Conservation (phyloP, 2,888 invertebrate species). For the Acleris emargana region DNA sequence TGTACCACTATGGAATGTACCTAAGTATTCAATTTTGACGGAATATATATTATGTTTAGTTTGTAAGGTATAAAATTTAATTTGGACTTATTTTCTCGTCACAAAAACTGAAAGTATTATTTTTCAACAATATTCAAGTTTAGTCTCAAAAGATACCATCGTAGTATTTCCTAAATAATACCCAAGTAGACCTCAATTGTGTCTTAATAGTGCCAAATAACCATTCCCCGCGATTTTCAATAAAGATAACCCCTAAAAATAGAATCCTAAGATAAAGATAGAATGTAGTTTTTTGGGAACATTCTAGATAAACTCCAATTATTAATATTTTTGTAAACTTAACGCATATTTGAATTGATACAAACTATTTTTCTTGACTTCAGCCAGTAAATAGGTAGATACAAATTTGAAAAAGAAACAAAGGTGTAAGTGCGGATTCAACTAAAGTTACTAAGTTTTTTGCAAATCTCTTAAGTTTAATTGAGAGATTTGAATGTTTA, state of each 20-base stretch:
- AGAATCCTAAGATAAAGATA: neutral
- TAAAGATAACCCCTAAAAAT: neutral
- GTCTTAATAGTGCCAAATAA: constrained; percentile 71
- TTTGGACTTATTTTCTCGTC: constrained; percentile 5
- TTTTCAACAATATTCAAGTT: neutral
- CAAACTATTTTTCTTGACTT: constrained; percentile 1
- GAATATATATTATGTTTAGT: too few species aligned
- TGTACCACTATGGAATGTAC: constrained; percentile 8
- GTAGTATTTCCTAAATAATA: constrained; percentile 11
- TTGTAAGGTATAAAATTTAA: constrained; percentile 2
- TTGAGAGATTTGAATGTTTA: too few species aligned
- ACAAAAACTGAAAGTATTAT: constrained; percentile 7
- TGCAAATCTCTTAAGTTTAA: neutral
- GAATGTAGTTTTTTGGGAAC: neutral
- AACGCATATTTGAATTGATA: constrained; percentile 9
- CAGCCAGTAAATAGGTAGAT: neutral
- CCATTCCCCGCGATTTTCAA: constrained; percentile 54
- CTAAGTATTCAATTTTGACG: constrained; percentile 2
- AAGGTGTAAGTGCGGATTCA: neutral
- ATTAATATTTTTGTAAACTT: constrained; percentile 3
- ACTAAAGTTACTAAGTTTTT: neutral
- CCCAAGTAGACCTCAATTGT: constrained; percentile 52
- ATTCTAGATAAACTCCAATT: too few species aligned
- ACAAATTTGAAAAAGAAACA: neutral
- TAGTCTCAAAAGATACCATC: neutral